Base-by-base conservation (phyloP, 1,140 invertebrate species). In the Cataglyphis hispanica region DNA sequence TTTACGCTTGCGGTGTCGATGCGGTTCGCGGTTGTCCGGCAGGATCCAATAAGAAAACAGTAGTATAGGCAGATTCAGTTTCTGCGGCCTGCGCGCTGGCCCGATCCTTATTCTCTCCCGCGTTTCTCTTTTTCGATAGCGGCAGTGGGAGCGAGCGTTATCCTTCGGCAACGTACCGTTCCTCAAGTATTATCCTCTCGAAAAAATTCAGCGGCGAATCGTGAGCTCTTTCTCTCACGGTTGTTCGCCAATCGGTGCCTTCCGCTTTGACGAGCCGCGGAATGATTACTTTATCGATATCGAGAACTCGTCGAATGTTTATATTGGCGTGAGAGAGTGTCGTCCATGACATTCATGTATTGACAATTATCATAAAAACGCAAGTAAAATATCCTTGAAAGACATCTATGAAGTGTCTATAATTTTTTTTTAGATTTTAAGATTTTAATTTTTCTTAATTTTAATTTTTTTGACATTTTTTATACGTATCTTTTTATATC, bases 31-130 rank as follows among this genome's bases (percentile, higher is more conserved):
- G 88, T 89, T 76, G 31, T 25, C 69, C n/a, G 61, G 10, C 72
- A 27, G 83, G 25, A 75, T 53, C 74, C 67, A 63, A 72, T 58
- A 56, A 83, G 78, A 87, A 63, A 89, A 78, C 74, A 53, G 50
- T 69, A n/a, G n/a, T n/a, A n/a, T n/a, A 83, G 69, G 53, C 88
- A 85, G 88, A 90, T 90, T 90, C 74, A 80, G 89, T 90, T 87
- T 90, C 87, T 75, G 74, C 77, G 64, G 58, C 37, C 53, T 64
- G 43, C 43, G 31, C 19, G 43, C 11, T 46, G 22, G 22, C 40
- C 58, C 40, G 53, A 56, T 60, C 34, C 19, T 50, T 40, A 22
- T 69, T 76, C 60, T 43, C 25, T 63, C 1, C 56, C 56, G 69
- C 46, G 10, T 66, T 81, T 84, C 64, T 84, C 81, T 80, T 76